Conservation (phyloP, 2,113 vertebrate genomes). For the Aphyosemion australe region DNA sequence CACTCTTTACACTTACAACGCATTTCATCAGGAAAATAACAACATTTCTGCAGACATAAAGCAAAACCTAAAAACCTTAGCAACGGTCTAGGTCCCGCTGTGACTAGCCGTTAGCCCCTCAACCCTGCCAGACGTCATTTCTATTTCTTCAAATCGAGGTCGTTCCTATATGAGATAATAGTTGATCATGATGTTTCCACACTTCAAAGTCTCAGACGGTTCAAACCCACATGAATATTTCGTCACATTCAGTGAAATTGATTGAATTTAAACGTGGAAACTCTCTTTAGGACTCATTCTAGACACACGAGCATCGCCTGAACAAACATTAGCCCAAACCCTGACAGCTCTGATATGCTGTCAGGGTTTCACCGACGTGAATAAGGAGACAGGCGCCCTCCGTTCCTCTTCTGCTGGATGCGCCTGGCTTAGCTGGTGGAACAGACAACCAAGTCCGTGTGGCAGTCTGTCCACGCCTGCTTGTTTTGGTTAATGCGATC, state of each 20-base stretch:
- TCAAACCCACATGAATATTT: not conserved
- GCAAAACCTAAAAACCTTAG: too few relatives aligned
- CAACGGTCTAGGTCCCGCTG: too few relatives aligned
- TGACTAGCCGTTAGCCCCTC: too few relatives aligned
- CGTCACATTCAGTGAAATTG: not conserved
- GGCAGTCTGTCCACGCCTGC: conserved; percentile 53
- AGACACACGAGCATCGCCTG: not conserved
- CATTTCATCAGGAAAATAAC: too few relatives aligned
- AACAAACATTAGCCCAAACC: conserved; percentile 16
- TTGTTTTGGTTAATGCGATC: conserved; percentile 71
- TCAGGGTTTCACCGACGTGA: conserved; percentile 27
- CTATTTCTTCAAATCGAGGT: too few relatives aligned
- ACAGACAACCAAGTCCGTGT: conserved; percentile 53
- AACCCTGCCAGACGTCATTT: too few relatives aligned
- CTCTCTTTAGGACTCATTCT: not conserved
- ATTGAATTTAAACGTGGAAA: not conserved
- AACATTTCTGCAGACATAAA: too few relatives aligned
- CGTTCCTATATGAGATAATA: too few relatives aligned
- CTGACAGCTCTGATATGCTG: conserved; percentile 26
- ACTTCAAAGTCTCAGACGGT: not conserved
- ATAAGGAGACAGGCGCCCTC: conserved; percentile 28
- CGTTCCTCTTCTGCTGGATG: conserved; percentile 38
- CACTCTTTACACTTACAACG: too few relatives aligned
- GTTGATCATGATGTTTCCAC: too few relatives aligned
- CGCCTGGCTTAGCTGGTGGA: conserved; percentile 36